Base-by-base conservation (phyloP, 2,113 vertebrate species). In the Clarias gariepinus region DNA sequence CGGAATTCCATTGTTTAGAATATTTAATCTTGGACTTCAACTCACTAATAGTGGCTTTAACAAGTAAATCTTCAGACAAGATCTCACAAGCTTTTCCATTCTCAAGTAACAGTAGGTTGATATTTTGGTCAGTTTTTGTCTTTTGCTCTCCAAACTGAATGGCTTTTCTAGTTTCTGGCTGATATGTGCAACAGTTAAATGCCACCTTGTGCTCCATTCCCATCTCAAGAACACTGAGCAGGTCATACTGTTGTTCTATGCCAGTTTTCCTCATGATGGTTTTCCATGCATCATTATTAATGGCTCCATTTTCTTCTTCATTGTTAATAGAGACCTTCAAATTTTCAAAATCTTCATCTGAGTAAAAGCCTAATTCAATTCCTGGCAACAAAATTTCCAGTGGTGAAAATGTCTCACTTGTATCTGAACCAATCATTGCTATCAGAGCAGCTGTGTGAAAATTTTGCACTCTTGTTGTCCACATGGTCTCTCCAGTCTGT, bases 31-130 rank as follows among this genome's bases (percentile, higher is more conserved):
- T 78, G n/a, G 28, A 61, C 55, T 57, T 52, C 16, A 80, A 0
- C 25, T 60, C 11, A 30, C 6, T 30, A 41, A 90, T 66, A 0
- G 88, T 82, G 41, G 57, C 33, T 30, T 86, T 66, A 63, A 90
- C 80, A 7, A 90, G 47, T 10, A 80, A 4, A 23, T 84, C 78
- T 76, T 88, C 82, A 33, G 86, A 28, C 30, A 90, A 71, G 4
- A 91, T 80, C 68, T 88, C 76, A 81, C 89, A 87, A 18, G 90
- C 82, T 21, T 63, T 69, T 64, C 90, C 89, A 25, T 87, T 83
- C 61, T 88, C 71, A 0, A 90, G 23, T 28, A 90, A 71, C 7
- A 90, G 79, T 68, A 90, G 64, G 69, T 76, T 76, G 52, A 88
- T 81, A 28, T 87, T 77, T n/a, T 60, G 68, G 33, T 88, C 83